Evolutionary conservation across 2,113 vertebrate genomes (phyloP), one percentile per base, ranked within the genome.

Genomic region (Diadophis punctatus): DNA sequence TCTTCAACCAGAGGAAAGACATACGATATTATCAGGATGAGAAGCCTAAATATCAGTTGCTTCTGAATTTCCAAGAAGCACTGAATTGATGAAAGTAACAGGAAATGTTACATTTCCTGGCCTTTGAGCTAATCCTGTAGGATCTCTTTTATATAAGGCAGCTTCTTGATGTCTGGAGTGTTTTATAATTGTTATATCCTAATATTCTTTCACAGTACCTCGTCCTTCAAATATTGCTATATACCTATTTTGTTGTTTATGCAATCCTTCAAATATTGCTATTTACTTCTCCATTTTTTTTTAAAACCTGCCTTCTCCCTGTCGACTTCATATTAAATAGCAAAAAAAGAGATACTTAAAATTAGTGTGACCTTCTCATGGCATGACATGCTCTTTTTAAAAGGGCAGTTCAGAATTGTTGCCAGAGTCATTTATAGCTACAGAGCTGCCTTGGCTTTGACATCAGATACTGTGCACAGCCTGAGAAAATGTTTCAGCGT

Each of bases 341-440:
- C 74, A 92, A 90, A 88, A 52, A 90, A 53, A 86, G 53, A 92
- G 92, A 90, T 90, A 92, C 49, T 86, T 92, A 90, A 90, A 92
- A 80, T 85, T 90, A 92, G 88, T 22, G 22, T 92, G 92, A 92
- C 92, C 92, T 92, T 92, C 92, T 92, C 87, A 86, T 86, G 46
- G 88, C 74, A 90, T 60, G 88, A 60, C 16, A 8, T 85, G 53
- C 43, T 90, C 88, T 63, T 90, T 92, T 86, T 90, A 7, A 92
- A 92, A 90, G 92, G 92, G 68, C 88, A 90, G 53, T 39, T 92
- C 43, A 90, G 88, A 86, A 86, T 86, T 60, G 88, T 58, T 90
- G 88, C 92, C 74, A 92, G 12, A 86, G 53, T 90, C 74, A 49
- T 92, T 74, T 92, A 90, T 14, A 90, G 52, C 87, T 10, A 25